Base-by-base conservation (phyloP, 2,797 vertebrate species). In the Coendou prehensilis region DNA sequence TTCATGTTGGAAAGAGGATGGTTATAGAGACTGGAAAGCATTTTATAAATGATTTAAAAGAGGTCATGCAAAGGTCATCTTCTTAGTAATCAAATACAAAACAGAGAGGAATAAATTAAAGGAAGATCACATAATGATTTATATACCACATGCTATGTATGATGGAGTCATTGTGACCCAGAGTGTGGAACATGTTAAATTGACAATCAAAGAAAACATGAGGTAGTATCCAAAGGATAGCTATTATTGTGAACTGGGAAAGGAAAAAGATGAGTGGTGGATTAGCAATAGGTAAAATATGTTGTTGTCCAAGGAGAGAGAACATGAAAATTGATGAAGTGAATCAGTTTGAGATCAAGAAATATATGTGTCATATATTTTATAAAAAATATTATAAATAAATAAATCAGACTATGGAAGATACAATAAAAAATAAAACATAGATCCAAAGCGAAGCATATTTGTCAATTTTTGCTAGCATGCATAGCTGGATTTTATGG, bases 1-100 rank as follows among this genome's bases (percentile, higher is more conserved):
- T 91, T 94, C 41, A 26, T 76, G 28, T 41, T 95, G n/a, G 57
- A 84, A 61, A 73, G 10, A 78, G 26, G 87, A 67, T 76, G 57
- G 52, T 50, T 85, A 56, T 50, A 75, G 85, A 76, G 23, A 75
- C 30, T 59, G 17, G 61, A 75, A 93, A 76, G 6, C 2, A 63
- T 85, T 85, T 91, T 37, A 37, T 81, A 41, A 85, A 17, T 94
- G n/a, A 92, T 61, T 94, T 88, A 18, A 33, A 59, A 83, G 26
- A 82, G 56, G 33, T 73, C 83, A 63, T 75, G 28, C 4, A 52
- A 73, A 61, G 9, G 33, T 87, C 54, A 28, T 91, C 64, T 73
- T 93, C 61, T 87, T 78, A 73, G 33, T 75, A 89, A 88, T 93
- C 13, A 93, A 86, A 81, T 63, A 76, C 47, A 30, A 85, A 81